These are phyloP conservation scores for Drosophila kanekoi DNA, from an alignment of 2,888 invertebrate species.

Conservation along the genomic window DNA sequence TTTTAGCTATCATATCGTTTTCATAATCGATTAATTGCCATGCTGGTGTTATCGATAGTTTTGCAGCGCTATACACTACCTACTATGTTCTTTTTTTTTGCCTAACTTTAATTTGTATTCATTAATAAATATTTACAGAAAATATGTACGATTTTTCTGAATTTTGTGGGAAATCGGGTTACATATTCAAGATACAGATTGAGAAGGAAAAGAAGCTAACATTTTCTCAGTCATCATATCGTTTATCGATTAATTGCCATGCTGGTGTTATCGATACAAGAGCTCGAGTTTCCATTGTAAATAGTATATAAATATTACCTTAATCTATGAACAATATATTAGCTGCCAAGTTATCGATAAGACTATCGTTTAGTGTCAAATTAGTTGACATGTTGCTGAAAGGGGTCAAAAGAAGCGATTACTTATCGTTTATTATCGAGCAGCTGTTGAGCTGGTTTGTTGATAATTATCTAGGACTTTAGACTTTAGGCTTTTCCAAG, in stretches of 20 bases:
- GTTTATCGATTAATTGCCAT: background rate
- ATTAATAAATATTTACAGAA: constrained; percentile 34
- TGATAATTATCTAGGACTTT: too few species aligned
- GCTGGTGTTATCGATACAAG: constrained; percentile 7
- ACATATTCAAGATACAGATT: too few species aligned
- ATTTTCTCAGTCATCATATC: background rate
- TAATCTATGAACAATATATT: constrained; percentile 4
- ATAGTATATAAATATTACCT: constrained; percentile 31
- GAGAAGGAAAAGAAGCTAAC: background rate
- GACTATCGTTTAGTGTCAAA: background rate
- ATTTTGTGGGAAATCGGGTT: background rate
- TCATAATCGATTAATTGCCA: constrained; percentile 12
- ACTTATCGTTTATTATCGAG: too few species aligned
- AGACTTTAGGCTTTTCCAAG: too few species aligned
- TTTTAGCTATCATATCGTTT: background rate
- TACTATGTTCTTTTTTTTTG: constrained; percentile 9
- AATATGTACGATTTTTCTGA: background rate
- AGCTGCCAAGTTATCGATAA: background rate
- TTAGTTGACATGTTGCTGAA: too few species aligned
- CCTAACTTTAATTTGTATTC: constrained; percentile 13
- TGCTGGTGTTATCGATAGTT: constrained; percentile 14
- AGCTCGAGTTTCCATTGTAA: constrained; percentile 7
- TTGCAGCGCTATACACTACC: constrained; percentile 5
- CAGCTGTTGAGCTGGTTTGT: background rate
- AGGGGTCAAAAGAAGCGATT: background rate